Base-by-base conservation (phyloP, 2,888 invertebrate genomes). In the Aspidapion aeneum region DNA sequence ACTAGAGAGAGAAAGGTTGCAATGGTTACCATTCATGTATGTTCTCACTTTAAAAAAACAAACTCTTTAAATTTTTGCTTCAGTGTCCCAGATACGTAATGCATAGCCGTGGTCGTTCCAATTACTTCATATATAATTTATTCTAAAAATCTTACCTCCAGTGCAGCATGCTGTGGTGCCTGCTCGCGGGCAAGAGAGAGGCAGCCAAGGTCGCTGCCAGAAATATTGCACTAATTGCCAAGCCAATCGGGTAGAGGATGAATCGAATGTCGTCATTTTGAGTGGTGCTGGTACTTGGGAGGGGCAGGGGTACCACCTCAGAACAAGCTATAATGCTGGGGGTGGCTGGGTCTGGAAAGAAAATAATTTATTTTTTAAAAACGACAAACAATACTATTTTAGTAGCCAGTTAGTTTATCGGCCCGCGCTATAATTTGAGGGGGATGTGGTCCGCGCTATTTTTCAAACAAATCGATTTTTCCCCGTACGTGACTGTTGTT, bases 161-260 rank as follows among this genome's bases (percentile, higher is more conserved):
- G 80, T 94, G 94, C 72, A 94, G 84, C 68, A 91, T 91, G 35
- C 35, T 35, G 82, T 93, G 93, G 82, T 92, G 93, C 72, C 91
- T 90, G 69, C 90, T 89, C 60, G 93, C 92, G 77, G 93, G 83
- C 71, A 93, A 83, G 74, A 89, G 90, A 18, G 92, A 90, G 12
- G 92, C 90, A 55, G 87, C 89, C 74, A 94, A 81, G 60, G 93
- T 94, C 18, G 91, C 90, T 51, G 89, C 88, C 78, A 94, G 82
- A 82, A 94, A 94, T 66, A 90, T 85, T 1, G 90, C 91, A 72
- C 93, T 92, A 72, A 94, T 85, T 63, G 92, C 87, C 76, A 93
- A 83, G 65, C 90, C 90, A 63, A 88, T 86, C 64, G 92, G 90
- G 77, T 92, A 91, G 69, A 93, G 80, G 59, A 86, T 86, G 79